Evolutionary conservation across 53 echinoderm and acorn worm species (phyloP).

Genomic region (Temnopleurus reevesii): DNA sequence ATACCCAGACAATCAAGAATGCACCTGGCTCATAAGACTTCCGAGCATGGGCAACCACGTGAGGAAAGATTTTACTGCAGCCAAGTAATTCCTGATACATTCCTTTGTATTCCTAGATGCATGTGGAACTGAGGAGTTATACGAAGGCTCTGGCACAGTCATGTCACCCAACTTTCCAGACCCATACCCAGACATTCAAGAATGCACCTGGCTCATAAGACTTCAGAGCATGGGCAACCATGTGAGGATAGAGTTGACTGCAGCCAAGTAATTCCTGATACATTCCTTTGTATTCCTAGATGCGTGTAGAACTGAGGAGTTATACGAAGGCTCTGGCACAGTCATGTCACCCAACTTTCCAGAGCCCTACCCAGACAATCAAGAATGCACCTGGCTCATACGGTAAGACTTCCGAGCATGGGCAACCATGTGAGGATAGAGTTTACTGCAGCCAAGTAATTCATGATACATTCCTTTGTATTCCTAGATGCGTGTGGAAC

Average conservation of each 20-base stretch:
- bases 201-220: conserved; percentile 73
- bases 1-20: conserved; percentile 74
- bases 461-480: neutral
- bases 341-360: conserved; percentile 72
- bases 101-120: neutral
- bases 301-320: conserved; percentile 51
- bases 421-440: conserved; percentile 37
- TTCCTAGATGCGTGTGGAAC: conserved; percentile 48
- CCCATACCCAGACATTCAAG: conserved; percentile 68
- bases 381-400: conserved; percentile 76
- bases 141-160: conserved; percentile 57
- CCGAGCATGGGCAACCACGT: conserved; percentile 52
- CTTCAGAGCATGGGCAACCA: conserved; percentile 47
- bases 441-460: conserved; percentile 63
- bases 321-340: conserved; percentile 49
- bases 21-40: conserved; percentile 72
- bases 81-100: too few relatives aligned
- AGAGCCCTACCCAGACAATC: conserved; percentile 67
- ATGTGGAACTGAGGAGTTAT: conserved; percentile 54
- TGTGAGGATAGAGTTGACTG: conserved; percentile 60
- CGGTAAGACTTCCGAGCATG: conserved; percentile 55
- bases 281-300: neutral
- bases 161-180: conserved; percentile 67
- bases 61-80: conserved; percentile 50
- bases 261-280: too few relatives aligned